Conservation (phyloP, 2,113 vertebrate genomes). For the Steatornis caripensis region DNA sequence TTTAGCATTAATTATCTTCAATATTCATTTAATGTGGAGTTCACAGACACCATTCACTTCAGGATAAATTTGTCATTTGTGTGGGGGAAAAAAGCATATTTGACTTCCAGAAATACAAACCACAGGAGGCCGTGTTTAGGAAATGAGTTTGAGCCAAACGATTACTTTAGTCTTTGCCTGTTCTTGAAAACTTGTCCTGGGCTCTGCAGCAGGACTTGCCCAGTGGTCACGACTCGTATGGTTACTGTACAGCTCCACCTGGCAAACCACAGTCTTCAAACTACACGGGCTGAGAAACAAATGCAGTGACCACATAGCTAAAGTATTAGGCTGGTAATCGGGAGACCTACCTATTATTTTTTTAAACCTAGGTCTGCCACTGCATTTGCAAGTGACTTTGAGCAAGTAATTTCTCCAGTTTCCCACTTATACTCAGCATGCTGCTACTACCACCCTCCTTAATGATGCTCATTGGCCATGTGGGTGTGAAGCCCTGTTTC, state of each 20-base stretch:
- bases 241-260: background rate
- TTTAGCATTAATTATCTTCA: background rate
- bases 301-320: background rate
- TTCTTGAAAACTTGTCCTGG: background rate
- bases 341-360: background rate
- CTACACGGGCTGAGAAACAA: background rate
- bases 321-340: background rate
- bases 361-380: background rate
- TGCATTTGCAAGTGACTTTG: background rate
- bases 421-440: background rate
- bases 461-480: background rate
- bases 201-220: background rate
- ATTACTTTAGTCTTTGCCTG: background rate
- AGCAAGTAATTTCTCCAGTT: background rate
- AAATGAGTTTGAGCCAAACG: background rate
- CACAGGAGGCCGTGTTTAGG: background rate
- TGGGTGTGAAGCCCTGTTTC: background rate
- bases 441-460: background rate
- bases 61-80: background rate
- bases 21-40: background rate
- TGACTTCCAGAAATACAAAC: background rate
- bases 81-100: background rate
- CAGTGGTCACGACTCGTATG: fast-evolving
- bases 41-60: background rate
- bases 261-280: background rate